A percentile compares a stretch with the other conserved stretches of the same genome.
These are phyloP conservation scores for Drosophila koepferae DNA, from an alignment of 2,888 invertebrate genomes.

Conservation along the genomic window DNA sequence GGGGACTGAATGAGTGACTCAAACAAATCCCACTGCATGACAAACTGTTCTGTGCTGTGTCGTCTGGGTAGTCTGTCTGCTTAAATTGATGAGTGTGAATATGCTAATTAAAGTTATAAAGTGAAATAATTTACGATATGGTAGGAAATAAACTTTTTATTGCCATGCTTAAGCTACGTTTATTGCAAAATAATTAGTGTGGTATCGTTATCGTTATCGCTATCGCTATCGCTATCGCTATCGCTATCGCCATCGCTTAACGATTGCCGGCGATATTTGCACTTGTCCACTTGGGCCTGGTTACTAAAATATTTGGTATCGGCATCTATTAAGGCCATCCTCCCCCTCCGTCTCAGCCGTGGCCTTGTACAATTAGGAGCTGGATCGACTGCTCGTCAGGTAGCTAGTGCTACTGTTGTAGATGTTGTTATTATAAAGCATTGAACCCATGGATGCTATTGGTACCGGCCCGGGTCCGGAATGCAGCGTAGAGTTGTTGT, in stretches of 20 bases:
- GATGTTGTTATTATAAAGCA: conserved; percentile 83
- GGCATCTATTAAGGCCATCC: conserved; percentile 31
- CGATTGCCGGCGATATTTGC: conserved; percentile 58
- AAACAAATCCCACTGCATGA: conserved; percentile 55
- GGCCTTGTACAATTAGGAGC: conserved; percentile 48
- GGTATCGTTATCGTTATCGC: conserved; percentile 42
- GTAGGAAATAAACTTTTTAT: conserved; percentile 75
- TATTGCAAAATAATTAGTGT: conserved; percentile 82
- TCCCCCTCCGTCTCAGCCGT: not conserved
- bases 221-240: conserved; percentile 42
- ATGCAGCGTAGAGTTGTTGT: conserved; percentile 86
- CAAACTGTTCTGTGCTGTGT: conserved; percentile 44
- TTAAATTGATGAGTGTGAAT: conserved; percentile 60
- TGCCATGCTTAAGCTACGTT: conserved; percentile 78
- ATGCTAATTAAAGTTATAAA: conserved; percentile 78
- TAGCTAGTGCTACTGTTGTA: conserved; percentile 40
- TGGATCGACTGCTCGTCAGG: conserved; percentile 56
- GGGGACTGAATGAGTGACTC: conserved; percentile 51
- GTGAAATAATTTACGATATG: conserved; percentile 77
- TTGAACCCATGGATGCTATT: conserved; percentile 86
- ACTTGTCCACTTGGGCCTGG: conserved; percentile 70
- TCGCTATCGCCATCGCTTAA: conserved; percentile 17
- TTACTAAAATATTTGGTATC: conserved; percentile 62
- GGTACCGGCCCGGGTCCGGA: conserved; percentile 80
- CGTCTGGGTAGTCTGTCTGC: conserved; percentile 26